These are phyloP conservation scores for Myotis yumanensis DNA, from an alignment of 2,113 vertebrate species.

Conservation along the genomic window DNA sequence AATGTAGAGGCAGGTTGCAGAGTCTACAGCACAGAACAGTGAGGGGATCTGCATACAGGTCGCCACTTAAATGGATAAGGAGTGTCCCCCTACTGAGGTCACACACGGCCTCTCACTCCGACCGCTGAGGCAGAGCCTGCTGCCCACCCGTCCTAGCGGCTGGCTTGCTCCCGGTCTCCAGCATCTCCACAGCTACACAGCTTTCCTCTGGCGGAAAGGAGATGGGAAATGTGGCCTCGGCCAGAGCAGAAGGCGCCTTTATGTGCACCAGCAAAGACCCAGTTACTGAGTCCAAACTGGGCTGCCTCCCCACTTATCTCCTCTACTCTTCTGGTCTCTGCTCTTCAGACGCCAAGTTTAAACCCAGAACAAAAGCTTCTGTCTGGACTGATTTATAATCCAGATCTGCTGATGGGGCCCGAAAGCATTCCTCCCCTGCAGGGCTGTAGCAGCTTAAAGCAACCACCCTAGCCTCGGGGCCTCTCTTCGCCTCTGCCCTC, in stretches of 20 bases:
- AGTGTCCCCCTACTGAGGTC: not conserved
- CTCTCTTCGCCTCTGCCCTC: not conserved
- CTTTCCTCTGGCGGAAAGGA: conserved; percentile 1
- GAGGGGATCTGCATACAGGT: not conserved
- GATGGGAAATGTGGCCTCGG: conserved; percentile 43
- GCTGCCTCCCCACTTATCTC: conserved; percentile 65
- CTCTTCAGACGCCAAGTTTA: conserved; percentile 74
- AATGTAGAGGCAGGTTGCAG: not conserved
- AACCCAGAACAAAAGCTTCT: conserved; percentile 74
- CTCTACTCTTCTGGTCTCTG: conserved; percentile 65
- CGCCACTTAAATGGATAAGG: not conserved
- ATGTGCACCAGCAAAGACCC: conserved; percentile 65
- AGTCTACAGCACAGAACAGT: not conserved
- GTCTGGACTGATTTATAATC: conserved; percentile 68
- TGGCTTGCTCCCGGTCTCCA: conserved; percentile 1
- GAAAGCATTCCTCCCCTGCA: conserved; percentile 8
- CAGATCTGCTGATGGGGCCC: conserved; percentile 64
- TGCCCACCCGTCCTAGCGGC: not conserved
- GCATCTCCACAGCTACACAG: conserved; percentile 51
- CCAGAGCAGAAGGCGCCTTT: conserved; percentile 63
- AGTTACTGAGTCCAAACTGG: conserved; percentile 65
- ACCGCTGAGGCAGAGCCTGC: not conserved
- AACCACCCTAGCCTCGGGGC: not conserved
- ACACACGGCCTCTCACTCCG: not conserved
- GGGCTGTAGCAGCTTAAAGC: not conserved